Base-by-base conservation (phyloP, 2,113 vertebrate species). In the Pituophis catenifer region DNA sequence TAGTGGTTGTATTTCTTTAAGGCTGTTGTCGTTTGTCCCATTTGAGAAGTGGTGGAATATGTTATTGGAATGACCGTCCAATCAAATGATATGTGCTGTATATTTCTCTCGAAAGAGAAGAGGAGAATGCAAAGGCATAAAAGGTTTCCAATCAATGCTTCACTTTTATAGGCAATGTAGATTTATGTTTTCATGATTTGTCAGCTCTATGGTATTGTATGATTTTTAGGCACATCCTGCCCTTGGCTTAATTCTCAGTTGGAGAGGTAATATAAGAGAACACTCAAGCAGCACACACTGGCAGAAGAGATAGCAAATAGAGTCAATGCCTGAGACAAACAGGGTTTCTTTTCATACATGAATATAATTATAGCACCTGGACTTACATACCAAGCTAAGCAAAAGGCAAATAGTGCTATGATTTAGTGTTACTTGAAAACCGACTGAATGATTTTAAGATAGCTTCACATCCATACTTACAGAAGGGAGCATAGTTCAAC, bases 41-140 rank as follows among this genome's bases (percentile, higher is more conserved):
- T 97, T 93, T 96, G 93, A 95, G 88, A 97, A 97, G 92, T 96
- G 95, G 96, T 96, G 95, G 96, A 97, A 97, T 97, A 98, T 96
- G 96, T 97, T 96, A 97, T 91, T 92, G 92, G 93, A 94, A 91
- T 97, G 95, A 94, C 95, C 93, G 96, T 95, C 93, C 96, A 95
- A 97, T 94, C 81, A 97, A 96, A 96, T 91, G 92, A 94, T 96
- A 96, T 95, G 93, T 95, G 57, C 70, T 96, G 88, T 52, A 96
- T 97, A 96, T 97, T 96, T 95, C 91, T 1, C 0, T 1, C 0
- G 48, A 96, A 96, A 94, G 59, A 94, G 0, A 58, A 92, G n/a
- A 86, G 94, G 29, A 97, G 94, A n/a, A 93, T 95, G 24, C 93
- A 91, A 97, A 96, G 90, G 94, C 96, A 92, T 95, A 96, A 95